A percentile compares a stretch with the other conserved stretches of the same genome.
Conservation (phyloP, 2,888 invertebrate genomes). For the Deilephila elpenor region DNA sequence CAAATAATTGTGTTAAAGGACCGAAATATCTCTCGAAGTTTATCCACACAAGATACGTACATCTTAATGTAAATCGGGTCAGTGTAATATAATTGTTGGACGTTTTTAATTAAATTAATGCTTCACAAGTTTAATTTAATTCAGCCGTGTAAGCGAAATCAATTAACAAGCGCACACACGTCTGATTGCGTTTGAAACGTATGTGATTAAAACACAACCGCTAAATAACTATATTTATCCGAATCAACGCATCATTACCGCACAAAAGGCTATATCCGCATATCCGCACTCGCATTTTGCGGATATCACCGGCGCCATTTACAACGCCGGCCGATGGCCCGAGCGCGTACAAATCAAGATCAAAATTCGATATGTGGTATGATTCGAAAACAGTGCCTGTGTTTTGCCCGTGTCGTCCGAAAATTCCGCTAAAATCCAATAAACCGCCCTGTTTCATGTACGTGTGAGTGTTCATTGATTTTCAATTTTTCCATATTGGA, state of each 20-base stretch:
- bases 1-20: too few species aligned
- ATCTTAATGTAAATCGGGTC: too few species aligned
- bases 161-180: background rate
- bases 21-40: too few species aligned
- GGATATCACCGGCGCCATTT: conserved; percentile 60
- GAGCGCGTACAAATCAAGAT: conserved; percentile 69
- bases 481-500: conserved; percentile 46
- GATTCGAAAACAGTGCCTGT: conserved; percentile 67
- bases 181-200: background rate
- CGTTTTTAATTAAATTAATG: too few species aligned
- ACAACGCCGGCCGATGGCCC: conserved; percentile 34
- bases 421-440: conserved; percentile 82
- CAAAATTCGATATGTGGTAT: conserved; percentile 75
- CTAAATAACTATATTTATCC: conserved; percentile 3
- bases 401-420: conserved; percentile 64
- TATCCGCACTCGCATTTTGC: conserved; percentile 57
- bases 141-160: background rate
- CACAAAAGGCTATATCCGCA: conserved; percentile 47
- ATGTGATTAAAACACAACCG: background rate
- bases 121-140: background rate
- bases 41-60: too few species aligned
- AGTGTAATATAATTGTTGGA: too few species aligned
- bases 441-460: conserved; percentile 54
- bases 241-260: background rate
- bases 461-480: conserved; percentile 45